Evolutionary conservation across 2,888 invertebrate genomes (phyloP).

Genomic region (Trachelus iudaicus): DNA sequence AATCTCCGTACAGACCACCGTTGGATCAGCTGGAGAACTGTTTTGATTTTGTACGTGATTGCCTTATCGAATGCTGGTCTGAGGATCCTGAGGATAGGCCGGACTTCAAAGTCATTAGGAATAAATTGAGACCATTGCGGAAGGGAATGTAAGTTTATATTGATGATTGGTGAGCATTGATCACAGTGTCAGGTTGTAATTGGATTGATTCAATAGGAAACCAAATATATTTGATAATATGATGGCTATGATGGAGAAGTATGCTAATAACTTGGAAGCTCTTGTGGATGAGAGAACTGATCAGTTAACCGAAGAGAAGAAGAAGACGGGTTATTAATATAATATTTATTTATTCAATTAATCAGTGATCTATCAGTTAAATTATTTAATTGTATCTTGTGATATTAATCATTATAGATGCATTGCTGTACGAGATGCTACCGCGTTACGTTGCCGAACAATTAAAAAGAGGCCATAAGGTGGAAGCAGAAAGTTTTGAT

Average conservation of each 20-base stretch:
- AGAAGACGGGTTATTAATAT: conserved; percentile 82
- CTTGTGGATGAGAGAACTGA: conserved; percentile 94
- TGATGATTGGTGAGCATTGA: neutral
- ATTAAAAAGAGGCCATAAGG: conserved; percentile 87
- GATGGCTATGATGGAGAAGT: conserved; percentile 98
- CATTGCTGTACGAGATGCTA: conserved; percentile 87
- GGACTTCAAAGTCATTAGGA: conserved; percentile 85
- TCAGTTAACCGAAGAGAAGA: conserved; percentile 94
- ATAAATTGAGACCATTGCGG: conserved; percentile 81
- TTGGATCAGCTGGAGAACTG: conserved; percentile 81
- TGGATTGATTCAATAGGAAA: conserved; percentile 72
- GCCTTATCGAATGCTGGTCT: conserved; percentile 88
- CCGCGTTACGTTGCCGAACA: conserved; percentile 93
- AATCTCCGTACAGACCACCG: conserved; percentile 73
- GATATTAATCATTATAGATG: conserved; percentile 69
- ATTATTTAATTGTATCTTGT: neutral
- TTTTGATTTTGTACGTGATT: conserved; percentile 88
- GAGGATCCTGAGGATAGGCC: conserved; percentile 84
- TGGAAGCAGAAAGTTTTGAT: conserved; percentile 91
- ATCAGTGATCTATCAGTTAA: neutral
- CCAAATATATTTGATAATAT: conserved; percentile 97
- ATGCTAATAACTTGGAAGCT: conserved; percentile 93
- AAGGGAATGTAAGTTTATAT: conserved; percentile 84
- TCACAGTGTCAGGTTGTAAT: conserved; percentile 4
- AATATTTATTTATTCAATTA: neutral